These are phyloP conservation scores for Nyctibius grandis DNA, from an alignment of 2,797 vertebrate species.

Conservation along the genomic window DNA sequence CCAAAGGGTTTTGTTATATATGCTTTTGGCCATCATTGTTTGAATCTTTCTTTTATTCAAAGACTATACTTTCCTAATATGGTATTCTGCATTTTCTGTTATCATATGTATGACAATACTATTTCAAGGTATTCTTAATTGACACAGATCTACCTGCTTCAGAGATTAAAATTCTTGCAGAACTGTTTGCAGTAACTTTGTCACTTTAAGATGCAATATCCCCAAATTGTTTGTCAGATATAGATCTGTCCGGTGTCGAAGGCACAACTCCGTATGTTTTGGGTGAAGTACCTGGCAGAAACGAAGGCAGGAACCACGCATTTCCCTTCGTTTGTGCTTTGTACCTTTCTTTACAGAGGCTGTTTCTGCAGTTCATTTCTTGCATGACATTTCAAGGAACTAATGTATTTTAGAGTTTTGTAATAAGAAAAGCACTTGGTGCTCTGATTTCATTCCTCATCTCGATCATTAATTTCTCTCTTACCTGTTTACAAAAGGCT, in stretches of 20 bases:
- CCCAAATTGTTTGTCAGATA: background rate
- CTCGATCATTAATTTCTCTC: background rate
- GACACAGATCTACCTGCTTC: background rate
- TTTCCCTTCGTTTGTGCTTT: background rate
- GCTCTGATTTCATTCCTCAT: background rate
- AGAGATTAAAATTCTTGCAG: background rate
- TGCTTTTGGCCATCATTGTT: background rate
- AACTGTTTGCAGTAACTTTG: background rate
- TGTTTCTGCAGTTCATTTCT: background rate
- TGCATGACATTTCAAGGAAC: background rate
- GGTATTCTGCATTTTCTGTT: background rate
- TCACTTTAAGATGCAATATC: background rate
- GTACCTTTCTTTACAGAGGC: background rate
- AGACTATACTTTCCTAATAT: rapidly evolving
- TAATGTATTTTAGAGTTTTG: background rate
- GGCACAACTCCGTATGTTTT: background rate
- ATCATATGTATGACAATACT: background rate
- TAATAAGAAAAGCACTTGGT: background rate
- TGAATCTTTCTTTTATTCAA: background rate
- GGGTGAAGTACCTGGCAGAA: background rate
- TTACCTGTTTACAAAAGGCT: background rate
- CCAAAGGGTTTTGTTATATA: background rate
- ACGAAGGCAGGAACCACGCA: background rate
- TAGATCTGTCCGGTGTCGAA: background rate
- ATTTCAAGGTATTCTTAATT: background rate